phyloP scores from a whole-genome alignment of 2,797 vertebrate species.

The Luscinia luscinia region DNA sequence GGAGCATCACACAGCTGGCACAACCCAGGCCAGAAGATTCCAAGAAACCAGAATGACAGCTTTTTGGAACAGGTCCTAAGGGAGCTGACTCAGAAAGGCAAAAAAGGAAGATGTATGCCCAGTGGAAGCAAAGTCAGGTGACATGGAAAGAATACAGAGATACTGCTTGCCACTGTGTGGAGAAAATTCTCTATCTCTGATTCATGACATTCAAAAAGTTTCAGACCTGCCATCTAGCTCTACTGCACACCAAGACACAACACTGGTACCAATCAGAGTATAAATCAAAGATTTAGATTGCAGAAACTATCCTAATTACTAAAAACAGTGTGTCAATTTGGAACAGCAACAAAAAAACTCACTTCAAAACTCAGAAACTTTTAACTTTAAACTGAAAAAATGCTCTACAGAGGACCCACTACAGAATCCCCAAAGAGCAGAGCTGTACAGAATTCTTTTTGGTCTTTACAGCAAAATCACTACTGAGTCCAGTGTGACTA shows the following conservation, averaged over 20 bases:
- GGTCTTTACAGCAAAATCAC: neutral
- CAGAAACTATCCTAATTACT: neutral
- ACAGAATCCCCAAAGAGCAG: neutral
- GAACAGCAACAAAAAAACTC: neutral
- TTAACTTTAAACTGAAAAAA: neutral
- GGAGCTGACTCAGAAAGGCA: neutral
- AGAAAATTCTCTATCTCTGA: neutral
- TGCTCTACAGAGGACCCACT: neutral
- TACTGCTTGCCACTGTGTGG: neutral
- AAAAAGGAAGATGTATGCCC: neutral
- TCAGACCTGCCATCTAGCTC: neutral
- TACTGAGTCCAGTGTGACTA: neutral
- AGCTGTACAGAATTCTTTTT: neutral
- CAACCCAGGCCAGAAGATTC: neutral
- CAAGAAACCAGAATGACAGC: neutral
- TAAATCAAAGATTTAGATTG: neutral
- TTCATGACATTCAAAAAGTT: neutral
- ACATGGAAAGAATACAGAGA: neutral
- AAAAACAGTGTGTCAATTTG: neutral
- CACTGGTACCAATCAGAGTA: neutral
- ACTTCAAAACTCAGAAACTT: neutral
- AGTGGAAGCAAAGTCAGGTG: neutral
- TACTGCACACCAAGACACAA: neutral
- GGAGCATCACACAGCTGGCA: neutral
- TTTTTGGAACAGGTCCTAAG: neutral